phyloP scores from a whole-genome alignment of 2,113 vertebrate genomes.

The Actenoides lindsayi region DNA sequence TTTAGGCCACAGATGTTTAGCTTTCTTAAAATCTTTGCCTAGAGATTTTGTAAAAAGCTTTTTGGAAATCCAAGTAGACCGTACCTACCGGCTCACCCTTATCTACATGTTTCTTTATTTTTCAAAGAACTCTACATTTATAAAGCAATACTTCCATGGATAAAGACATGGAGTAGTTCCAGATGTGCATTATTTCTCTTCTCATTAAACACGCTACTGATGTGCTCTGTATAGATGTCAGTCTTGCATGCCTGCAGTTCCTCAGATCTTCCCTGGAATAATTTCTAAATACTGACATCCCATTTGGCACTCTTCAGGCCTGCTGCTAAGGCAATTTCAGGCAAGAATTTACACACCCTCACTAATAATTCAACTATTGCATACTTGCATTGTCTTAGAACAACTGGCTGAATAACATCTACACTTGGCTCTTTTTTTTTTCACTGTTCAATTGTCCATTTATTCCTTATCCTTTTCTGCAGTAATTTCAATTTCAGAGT shows the following conservation, averaged over 20 bases:
- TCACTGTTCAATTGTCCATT: background rate
- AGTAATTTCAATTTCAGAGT: constrained; percentile 18
- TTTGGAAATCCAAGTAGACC: constrained; percentile 11
- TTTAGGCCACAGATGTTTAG: constrained; percentile 14
- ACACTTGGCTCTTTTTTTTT: background rate
- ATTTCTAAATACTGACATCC: constrained; percentile 2
- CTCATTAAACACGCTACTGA: constrained; percentile 19
- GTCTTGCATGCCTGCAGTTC: background rate
- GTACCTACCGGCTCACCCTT: background rate
- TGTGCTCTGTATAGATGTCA: background rate
- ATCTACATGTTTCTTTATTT: background rate
- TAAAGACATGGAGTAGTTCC: constrained; percentile 30
- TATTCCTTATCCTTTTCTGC: background rate
- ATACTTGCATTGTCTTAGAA: background rate
- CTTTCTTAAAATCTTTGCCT: constrained; percentile 30
- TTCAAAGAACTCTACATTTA: background rate
- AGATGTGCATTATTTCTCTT: constrained; percentile 30
- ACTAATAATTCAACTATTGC: background rate
- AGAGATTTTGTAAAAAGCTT: constrained; percentile 21
- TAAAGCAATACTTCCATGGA: background rate
- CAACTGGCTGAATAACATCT: background rate
- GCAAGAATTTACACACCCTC: background rate
- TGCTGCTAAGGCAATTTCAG: constrained; percentile 2
- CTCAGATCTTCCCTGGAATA: constrained; percentile 23
- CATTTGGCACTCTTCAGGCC: background rate